Evolutionary conservation across 2,113 vertebrate genomes (phyloP).

Genomic region (Alexandromys fortis): DNA sequence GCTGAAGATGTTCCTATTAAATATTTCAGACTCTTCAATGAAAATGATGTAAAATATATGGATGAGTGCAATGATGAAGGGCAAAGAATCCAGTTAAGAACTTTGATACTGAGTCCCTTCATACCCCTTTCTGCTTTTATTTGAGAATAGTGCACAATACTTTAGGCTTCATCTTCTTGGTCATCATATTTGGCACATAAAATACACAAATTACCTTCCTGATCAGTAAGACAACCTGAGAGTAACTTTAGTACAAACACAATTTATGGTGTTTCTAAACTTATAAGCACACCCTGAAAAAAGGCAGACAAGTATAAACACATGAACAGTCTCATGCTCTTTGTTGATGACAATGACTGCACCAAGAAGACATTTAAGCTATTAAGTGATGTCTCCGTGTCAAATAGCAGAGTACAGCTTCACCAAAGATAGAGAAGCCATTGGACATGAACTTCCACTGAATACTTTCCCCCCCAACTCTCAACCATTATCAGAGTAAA

Average conservation of each 20-base stretch:
- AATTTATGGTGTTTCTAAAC: not conserved
- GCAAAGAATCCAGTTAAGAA: not conserved
- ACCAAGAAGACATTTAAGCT: not conserved
- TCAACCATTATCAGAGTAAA: not conserved
- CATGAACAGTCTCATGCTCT: not conserved
- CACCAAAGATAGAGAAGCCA: not conserved
- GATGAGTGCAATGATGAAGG: not conserved
- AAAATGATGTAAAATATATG: slow-evolving; percentile 2
- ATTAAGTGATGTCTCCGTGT: not conserved
- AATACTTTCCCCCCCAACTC: not conserved
- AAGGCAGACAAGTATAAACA: not conserved
- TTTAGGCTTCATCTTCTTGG: not conserved
- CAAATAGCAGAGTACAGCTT: not conserved
- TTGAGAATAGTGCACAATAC: not conserved
- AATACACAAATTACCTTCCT: not conserved
- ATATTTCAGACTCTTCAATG: not conserved
- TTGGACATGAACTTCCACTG: not conserved
- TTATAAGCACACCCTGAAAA: not conserved
- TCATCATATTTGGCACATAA: slow-evolving; percentile 35
- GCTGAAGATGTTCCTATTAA: not conserved
- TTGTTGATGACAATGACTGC: not conserved
- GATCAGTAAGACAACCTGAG: not conserved
- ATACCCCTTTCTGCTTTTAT: not conserved
- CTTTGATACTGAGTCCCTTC: not conserved
- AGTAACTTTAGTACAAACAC: not conserved